Percentiles rank a stretch among this genome's conserved stretches.
Evolutionary conservation across 2,888 invertebrate genomes (phyloP).

Genomic region (Selenia dentaria): DNA sequence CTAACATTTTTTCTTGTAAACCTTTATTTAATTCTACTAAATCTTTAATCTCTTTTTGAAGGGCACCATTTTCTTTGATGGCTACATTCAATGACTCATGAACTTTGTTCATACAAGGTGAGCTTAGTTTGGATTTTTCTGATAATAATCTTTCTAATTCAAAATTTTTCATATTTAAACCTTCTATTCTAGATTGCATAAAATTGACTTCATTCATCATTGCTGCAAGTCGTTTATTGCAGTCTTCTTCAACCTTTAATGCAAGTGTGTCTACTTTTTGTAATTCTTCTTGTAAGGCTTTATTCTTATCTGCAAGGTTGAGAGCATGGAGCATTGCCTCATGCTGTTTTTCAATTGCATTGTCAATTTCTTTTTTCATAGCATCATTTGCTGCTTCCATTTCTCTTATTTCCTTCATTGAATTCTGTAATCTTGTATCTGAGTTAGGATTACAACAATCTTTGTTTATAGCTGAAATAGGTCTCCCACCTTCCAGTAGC

Average conservation of each 20-base stretch:
- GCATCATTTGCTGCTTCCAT: constrained; percentile 84
- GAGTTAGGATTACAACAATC: constrained; percentile 87
- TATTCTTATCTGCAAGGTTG: constrained; percentile 89
- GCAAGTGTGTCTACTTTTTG: constrained; percentile 90
- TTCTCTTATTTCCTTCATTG: constrained; percentile 84
- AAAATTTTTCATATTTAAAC: constrained; percentile 63
- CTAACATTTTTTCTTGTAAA: constrained; percentile 72
- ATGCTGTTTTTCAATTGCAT: constrained; percentile 88
- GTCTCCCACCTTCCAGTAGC: constrained; percentile 89
- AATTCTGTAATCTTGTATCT: constrained; percentile 80
- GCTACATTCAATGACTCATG: constrained; percentile 55
- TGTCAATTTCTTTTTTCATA: constrained; percentile 76
- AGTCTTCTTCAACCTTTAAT: constrained; percentile 90
- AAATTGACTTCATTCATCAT: constrained; percentile 85
- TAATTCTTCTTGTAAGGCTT: constrained; percentile 88
- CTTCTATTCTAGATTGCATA: constrained; percentile 83
- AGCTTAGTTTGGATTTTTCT: constrained; percentile 42
- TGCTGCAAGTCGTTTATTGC: constrained; percentile 87
- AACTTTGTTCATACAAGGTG: constrained; percentile 37
- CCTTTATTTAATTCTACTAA: constrained; percentile 75
- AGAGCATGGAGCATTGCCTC: constrained; percentile 92
- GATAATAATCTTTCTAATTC: constrained; percentile 85
- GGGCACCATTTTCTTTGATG: constrained; percentile 66
- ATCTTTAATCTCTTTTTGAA: constrained; percentile 75
- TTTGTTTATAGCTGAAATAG: constrained; percentile 85